A percentile compares a stretch with the other conserved stretches of the same genome.
These are phyloP conservation scores for Apeltes quadracus DNA, from an alignment of 2,113 vertebrate species.

Conservation along the genomic window DNA sequence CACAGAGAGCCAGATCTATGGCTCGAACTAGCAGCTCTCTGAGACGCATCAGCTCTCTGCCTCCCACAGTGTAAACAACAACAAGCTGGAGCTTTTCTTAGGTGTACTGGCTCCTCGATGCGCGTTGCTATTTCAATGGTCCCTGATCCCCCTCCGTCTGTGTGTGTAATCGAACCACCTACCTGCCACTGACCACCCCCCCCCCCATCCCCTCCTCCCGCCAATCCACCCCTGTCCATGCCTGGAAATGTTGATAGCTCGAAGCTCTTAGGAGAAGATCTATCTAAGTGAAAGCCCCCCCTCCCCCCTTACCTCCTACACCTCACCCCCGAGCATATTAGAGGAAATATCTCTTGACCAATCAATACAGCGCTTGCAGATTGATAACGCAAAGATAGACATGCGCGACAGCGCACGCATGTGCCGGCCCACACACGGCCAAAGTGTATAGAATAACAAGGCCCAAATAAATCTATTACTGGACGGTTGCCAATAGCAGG, in stretches of 20 bases:
- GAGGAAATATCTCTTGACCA: slow-evolving; percentile 67
- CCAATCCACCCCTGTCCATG: slow-evolving; percentile 36
- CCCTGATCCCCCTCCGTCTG: slow-evolving; percentile 7
- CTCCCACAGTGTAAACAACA: slow-evolving; percentile 69
- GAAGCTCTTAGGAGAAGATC: too few species aligned
- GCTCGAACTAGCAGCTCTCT: slow-evolving; percentile 51
- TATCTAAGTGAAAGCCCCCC: slow-evolving; percentile 70
- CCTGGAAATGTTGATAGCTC: slow-evolving; percentile 74
- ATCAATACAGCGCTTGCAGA: slow-evolving; percentile 69
- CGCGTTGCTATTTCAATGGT: slow-evolving; percentile 60
- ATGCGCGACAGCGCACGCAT: slow-evolving; percentile 30
- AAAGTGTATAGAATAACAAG: slow-evolving; percentile 65
- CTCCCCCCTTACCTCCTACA: not conserved
- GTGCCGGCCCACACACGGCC: slow-evolving; percentile 27
- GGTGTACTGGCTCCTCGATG: slow-evolving; percentile 57
- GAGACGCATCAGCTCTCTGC: slow-evolving; percentile 54
- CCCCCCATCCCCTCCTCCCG: slow-evolving; percentile 7
- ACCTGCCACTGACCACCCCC: slow-evolving; percentile 36
- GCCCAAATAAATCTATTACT: slow-evolving; percentile 67
- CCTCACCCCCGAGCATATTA: slow-evolving; percentile 62
- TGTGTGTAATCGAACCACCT: slow-evolving; percentile 37
- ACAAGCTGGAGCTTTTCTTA: slow-evolving; percentile 41
- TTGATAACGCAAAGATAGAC: slow-evolving; percentile 64
- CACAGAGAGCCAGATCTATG: slow-evolving; percentile 39
- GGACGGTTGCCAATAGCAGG: slow-evolving; percentile 62